phyloP scores from a whole-genome alignment of 2,113 vertebrate species.

The Chlorodrepanis virens region DNA sequence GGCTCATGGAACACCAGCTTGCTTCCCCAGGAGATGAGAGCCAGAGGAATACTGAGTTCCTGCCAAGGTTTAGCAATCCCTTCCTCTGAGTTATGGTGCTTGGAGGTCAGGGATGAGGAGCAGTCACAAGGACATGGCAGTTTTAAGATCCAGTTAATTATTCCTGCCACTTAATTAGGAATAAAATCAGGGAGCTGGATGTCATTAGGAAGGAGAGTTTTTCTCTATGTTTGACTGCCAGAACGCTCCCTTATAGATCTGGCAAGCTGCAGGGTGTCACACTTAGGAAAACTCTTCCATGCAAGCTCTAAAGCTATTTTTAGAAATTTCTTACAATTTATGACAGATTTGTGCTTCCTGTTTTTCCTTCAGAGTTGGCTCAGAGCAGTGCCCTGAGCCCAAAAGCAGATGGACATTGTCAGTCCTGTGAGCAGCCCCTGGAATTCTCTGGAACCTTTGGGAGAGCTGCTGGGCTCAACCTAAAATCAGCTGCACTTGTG shows the following conservation, averaged over 20 bases:
- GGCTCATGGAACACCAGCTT: neutral
- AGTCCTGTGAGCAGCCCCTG: neutral
- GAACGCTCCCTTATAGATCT: neutral
- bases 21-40: neutral
- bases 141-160: slow-evolving; percentile 30
- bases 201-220: neutral
- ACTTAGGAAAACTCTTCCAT: neutral
- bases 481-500: neutral
- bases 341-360: neutral
- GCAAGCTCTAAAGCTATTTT: neutral
- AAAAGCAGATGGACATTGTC: neutral
- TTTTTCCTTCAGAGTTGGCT: neutral
- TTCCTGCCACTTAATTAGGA: neutral
- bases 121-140: neutral
- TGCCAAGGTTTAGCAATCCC: neutral
- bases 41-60: neutral
- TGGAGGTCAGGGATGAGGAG: neutral
- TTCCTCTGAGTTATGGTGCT: neutral
- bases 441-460: neutral
- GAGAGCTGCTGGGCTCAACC: neutral
- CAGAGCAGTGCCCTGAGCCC: neutral
- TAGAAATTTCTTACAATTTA: neutral
- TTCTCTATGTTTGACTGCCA: neutral
- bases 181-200: neutral
- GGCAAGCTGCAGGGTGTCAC: neutral